These are phyloP conservation scores for Bradynema listronoti DNA, from an alignment of 1,140 invertebrate genomes.

Conservation along the genomic window DNA sequence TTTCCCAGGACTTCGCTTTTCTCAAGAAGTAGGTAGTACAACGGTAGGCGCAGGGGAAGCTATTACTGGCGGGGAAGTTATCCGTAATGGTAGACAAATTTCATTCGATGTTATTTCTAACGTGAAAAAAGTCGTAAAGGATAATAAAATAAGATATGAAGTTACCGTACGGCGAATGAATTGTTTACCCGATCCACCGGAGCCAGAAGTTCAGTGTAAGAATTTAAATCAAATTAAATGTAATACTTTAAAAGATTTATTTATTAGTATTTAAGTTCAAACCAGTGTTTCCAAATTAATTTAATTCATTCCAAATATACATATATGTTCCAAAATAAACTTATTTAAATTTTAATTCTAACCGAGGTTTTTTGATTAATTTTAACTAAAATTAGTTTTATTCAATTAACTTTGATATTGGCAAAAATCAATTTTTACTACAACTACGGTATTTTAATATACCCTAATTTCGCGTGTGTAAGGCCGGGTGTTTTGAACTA, in stretches of 20 bases:
- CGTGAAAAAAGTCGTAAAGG: constrained; percentile 48
- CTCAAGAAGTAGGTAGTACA: constrained; percentile 53
- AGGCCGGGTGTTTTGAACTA: no score
- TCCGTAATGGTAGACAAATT: constrained; percentile 50
- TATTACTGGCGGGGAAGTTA: constrained; percentile 54
- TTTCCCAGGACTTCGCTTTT: constrained; percentile 54
- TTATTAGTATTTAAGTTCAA: no score
- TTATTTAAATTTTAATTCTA: no score
- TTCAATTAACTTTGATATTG: no score
- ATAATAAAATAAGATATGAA: constrained; percentile 47
- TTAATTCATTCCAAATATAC: no score
- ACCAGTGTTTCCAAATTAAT: neutral
- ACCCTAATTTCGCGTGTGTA: no score
- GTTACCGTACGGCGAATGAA: constrained; percentile 55
- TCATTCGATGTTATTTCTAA: constrained; percentile 57
- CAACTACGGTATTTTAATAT: no score
- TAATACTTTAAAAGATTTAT: neutral
- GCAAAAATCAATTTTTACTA: no score
- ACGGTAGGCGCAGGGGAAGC: constrained; percentile 47
- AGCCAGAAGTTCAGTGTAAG: constrained; percentile 52
- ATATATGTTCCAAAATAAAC: no score
- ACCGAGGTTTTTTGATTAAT: no score
- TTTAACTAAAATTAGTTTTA: no score
- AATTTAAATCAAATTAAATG: neutral
- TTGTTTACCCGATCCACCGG: constrained; percentile 53